Evolutionary conservation across 2,888 invertebrate species (phyloP), one percentile per base, ranked within the genome.

Genomic region (Tineola bisselliella): DNA sequence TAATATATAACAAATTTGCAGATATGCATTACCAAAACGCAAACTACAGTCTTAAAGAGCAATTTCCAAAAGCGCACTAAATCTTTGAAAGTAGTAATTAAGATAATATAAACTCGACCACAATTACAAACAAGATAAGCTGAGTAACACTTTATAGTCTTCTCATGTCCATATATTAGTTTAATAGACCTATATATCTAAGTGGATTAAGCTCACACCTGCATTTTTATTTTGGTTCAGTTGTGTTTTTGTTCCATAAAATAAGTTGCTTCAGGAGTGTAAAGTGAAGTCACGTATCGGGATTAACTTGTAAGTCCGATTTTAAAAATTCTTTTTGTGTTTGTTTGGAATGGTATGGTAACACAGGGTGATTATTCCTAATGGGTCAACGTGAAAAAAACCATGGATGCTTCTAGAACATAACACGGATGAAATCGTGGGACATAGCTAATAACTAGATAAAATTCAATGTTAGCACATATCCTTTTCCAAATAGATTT

Each of bases 141-240:
- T 70, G 70, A 73, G 70, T 70, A 62, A 58, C 33, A 38, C 59
- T 44, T 59, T 62, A 61, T 58, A 25, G 61, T 5, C 61, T 44
- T 54, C 65, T 62, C 66, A 66, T 65, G 69, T 64, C 67, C 72
- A 76, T 81, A 74, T 76, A 70, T 83, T 75, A 70, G 67, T 69
- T 78, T 80, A 75, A 81, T 76, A 73, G 81, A 68, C 74, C 77
- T 68, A 81, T 81, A 72, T 70, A 69, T 82, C 74, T 76, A 66
- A 58, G 15, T 58, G 33, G 31, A 33, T 17, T 58, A 11, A 6
- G 25, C n/a, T 31, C 17, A 10, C 33, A 58, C 31, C 58, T 58
- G 58, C 11, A 58, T n/a, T 33, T 58, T 15, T 17, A 4, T 25
- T 38, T 38, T 38, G 11, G 31, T 31, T 31, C 31, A 31, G 10